These are phyloP conservation scores for Spea multiplicata DNA, from an alignment of 2,113 vertebrate genomes.

Conservation along the genomic window DNA sequence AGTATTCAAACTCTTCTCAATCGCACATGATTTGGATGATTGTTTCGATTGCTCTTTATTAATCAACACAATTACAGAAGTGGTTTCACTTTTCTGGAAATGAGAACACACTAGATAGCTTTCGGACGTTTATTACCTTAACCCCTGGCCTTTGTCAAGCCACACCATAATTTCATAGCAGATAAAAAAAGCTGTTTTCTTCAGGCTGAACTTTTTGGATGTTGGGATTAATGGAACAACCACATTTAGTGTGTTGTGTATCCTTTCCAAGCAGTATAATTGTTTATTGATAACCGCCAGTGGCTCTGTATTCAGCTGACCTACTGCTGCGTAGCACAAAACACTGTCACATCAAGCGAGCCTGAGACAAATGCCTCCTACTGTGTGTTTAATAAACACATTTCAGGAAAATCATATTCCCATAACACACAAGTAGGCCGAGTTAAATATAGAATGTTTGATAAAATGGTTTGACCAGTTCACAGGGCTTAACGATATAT, in stretches of 20 bases:
- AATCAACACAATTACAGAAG: no score
- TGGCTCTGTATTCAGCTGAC: not conserved
- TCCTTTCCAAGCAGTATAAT: not conserved
- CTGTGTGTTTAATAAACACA: conserved; percentile 4
- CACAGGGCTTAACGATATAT: not conserved
- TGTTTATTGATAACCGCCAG: conserved; percentile 11
- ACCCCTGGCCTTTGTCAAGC: no score
- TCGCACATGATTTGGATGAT: no score
- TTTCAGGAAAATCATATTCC: not conserved
- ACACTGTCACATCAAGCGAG: not conserved
- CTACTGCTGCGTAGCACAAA: conserved; percentile 11
- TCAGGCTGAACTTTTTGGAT: no score
- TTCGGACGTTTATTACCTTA: no score
- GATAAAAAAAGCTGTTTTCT: no score
- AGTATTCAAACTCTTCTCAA: no score
- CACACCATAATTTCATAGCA: no score
- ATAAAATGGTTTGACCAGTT: not conserved
- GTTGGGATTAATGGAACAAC: not conserved
- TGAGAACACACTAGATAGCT: no score
- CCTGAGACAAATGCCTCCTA: conserved; percentile 17
- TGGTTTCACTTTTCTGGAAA: no score
- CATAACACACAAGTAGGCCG: not conserved
- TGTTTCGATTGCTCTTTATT: no score
- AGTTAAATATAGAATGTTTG: not conserved
- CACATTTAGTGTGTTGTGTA: not conserved